These are phyloP conservation scores for Ctenomys sociabilis DNA, from an alignment of 2,113 vertebrate genomes.

Conservation along the genomic window DNA sequence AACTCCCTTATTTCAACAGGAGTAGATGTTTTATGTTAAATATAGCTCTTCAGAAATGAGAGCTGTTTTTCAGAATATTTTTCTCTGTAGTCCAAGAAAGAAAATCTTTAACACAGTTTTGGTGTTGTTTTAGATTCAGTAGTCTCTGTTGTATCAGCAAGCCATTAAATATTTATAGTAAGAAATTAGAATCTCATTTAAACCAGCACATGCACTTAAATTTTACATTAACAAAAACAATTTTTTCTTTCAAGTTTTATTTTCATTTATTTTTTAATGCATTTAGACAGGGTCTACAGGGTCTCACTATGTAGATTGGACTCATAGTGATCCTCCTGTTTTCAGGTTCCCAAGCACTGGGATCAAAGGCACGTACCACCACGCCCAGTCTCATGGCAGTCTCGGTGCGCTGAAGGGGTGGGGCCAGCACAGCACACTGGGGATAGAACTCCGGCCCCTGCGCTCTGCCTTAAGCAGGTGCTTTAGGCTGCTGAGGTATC, in stretches of 20 bases:
- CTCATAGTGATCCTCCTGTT: no score
- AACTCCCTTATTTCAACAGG: conserved; percentile 16
- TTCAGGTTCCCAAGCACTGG: no score
- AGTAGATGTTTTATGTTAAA: background rate
- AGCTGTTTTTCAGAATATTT: conserved; percentile 18
- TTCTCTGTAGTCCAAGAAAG: conserved; percentile 18
- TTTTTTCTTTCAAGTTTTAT: conserved; percentile 45
- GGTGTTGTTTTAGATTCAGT: background rate
- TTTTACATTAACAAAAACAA: conserved; percentile 37
- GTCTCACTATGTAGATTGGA: no score
- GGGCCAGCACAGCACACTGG: no score
- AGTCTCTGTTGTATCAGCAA: background rate
- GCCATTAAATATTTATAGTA: conserved; percentile 41
- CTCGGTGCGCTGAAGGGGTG: no score
- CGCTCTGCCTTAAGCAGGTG: no score
- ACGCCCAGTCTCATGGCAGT: no score
- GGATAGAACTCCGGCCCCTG: no score
- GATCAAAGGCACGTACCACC: no score
- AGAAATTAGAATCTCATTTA: conserved; percentile 19
- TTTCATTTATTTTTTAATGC: no score
- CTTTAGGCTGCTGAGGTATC: no score
- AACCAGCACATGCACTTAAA: conserved; percentile 35
- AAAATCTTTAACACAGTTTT: conserved; percentile 12
- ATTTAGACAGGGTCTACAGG: no score
- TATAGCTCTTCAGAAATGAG: background rate